phyloP scores from a whole-genome alignment of 2,797 vertebrate species.

The Nyctibius grandis region DNA sequence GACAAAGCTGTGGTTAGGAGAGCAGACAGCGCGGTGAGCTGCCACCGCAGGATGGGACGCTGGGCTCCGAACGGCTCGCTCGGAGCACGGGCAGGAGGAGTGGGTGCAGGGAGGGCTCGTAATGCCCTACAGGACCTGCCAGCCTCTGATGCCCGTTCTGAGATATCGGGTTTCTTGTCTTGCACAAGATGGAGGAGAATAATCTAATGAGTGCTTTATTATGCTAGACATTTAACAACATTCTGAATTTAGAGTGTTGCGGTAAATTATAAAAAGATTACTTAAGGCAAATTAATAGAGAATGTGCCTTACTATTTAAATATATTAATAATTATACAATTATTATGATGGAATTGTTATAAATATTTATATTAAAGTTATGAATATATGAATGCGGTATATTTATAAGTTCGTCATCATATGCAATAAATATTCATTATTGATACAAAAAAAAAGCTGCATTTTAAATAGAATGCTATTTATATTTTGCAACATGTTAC shows the following conservation, averaged over 20 bases:
- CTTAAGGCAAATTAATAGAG: background rate
- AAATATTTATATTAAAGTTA: background rate
- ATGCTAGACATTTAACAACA: background rate
- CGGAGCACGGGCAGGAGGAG: fast-evolving
- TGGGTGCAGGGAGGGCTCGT: background rate
- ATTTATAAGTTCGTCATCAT: background rate
- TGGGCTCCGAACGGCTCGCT: background rate
- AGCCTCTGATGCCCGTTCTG: background rate
- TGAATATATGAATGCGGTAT: background rate
- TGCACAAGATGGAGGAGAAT: background rate
- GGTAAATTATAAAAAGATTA: background rate
- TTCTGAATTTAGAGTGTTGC: background rate
- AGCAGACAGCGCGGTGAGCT: fast-evolving
- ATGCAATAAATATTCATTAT: background rate
- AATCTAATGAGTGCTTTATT: background rate
- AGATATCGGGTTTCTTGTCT: background rate
- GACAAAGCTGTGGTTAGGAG: background rate
- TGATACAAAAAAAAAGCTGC: background rate
- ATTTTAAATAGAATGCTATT: background rate
- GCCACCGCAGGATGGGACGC: fast-evolving
- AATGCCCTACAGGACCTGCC: fast-evolving
- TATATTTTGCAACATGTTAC: background rate
- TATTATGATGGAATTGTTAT: background rate
- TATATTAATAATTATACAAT: background rate
- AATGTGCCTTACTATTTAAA: background rate